Evolutionary conservation across 2,113 vertebrate species (phyloP), one percentile per base, ranked within the genome.

Genomic region (Toxostoma redivivum): DNA sequence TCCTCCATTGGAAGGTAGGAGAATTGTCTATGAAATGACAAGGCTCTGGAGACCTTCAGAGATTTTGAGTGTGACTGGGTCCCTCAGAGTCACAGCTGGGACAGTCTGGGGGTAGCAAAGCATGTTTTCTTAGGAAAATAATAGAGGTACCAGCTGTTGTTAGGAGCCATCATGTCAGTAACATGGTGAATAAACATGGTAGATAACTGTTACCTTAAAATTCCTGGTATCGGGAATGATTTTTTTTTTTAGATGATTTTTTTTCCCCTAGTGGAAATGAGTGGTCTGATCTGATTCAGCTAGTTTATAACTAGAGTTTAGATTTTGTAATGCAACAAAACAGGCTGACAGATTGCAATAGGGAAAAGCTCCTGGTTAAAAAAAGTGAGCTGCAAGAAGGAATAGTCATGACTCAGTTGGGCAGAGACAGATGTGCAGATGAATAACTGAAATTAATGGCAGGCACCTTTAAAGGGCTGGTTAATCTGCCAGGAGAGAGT

Each of bases 401-500:
- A 82, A 35, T 91, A 94, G 60, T 90, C 86, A 47, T 95, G 94
- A 86, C 88, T 70, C 60, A 79, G 73, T 42, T 97, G 92, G 91
- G 60, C 90, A 97, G 94, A 94, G 94, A 95, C 94, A 97, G 88
- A 97, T 96, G 90, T 97, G 92, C 58, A 86, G 90, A 96, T 92
- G 88, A 97, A 96, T 86, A 94, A 90, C 77, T 85, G 80, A 94
- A 97, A 94, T 97, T 94, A 97, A 93, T 88, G 94, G 71, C 95
- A 97, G 90, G 82, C 91, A 96, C 60, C 86, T 69, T 79, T 96
- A 95, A 90, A 95, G 81, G 86, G 74, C 90, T 96, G 96, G 45
- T 96, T 97, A 97, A 97, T 95, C 95, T 97, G 96, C 95, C 96
- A 97, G 91, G 54, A 93, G 85, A 91, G 96, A 72, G 90, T 96